Conservation (phyloP, 2,113 vertebrate genomes). For the Scophthalmus maximus region DNA sequence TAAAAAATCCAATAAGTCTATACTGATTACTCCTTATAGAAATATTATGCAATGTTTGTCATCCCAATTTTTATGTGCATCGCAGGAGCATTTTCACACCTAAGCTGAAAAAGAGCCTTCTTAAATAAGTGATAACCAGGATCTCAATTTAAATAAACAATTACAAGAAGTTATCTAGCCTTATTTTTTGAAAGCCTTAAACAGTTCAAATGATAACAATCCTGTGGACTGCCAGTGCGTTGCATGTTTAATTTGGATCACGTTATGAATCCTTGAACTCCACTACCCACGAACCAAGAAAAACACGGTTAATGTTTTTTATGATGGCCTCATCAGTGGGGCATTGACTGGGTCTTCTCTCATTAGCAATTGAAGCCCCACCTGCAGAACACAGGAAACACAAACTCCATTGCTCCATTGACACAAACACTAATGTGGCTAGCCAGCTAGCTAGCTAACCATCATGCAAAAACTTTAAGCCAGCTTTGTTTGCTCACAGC, state of each 20-base stretch:
- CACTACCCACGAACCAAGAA: conserved; percentile 3
- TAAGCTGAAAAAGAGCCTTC: no score
- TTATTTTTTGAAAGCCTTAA: background rate
- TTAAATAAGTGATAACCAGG: background rate
- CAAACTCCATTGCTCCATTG: conserved; percentile 67
- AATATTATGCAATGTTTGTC: background rate
- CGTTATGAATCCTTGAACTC: conserved; percentile 22
- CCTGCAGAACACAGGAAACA: conserved; percentile 69
- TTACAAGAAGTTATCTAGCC: background rate
- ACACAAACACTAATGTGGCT: conserved; percentile 59
- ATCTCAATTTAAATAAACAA: background rate
- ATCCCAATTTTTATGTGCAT: background rate
- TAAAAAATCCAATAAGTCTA: background rate
- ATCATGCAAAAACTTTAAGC: conserved; percentile 70
- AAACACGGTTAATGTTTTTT: conserved; percentile 24
- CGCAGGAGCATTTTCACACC: background rate
- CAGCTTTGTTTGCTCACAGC: conserved; percentile 80
- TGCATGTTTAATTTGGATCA: conserved; percentile 21
- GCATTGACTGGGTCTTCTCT: conserved; percentile 46
- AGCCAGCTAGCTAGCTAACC: conserved; percentile 74
- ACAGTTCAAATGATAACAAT: conserved; percentile 27
- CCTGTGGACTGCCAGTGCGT: background rate
- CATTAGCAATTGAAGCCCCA: conserved; percentile 65
- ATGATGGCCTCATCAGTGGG: conserved; percentile 41
- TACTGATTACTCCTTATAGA: no score